A percentile compares a stretch with the other conserved stretches of the same genome.
These are phyloP conservation scores for Brachionichthys hirsutus DNA, from an alignment of 2,113 vertebrate species.

Conservation along the genomic window DNA sequence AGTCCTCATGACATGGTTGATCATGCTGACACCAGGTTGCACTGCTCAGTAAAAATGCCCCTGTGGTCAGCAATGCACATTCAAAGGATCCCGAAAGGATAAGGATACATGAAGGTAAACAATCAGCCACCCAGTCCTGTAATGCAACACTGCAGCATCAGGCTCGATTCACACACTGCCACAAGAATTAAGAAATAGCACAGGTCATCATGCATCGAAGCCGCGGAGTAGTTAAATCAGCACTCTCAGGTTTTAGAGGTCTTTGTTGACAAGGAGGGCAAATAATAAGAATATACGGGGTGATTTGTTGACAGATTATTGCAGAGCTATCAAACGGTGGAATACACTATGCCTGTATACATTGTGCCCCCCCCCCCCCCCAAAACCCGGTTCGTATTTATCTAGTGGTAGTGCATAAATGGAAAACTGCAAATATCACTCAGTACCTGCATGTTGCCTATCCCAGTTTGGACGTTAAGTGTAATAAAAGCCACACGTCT, in stretches of 20 bases:
- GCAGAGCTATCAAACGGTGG: slow-evolving; percentile 41
- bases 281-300: slow-evolving; percentile 28
- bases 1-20: slow-evolving; percentile 46
- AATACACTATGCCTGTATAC: slow-evolving; percentile 39
- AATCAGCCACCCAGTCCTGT: slow-evolving; percentile 33
- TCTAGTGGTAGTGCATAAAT: slow-evolving; percentile 58
- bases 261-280: slow-evolving; percentile 34
- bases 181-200: slow-evolving; percentile 33
- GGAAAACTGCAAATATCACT: slow-evolving; percentile 59
- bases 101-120: slow-evolving; percentile 42
- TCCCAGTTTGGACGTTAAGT: slow-evolving; percentile 70
- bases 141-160: slow-evolving; percentile 37
- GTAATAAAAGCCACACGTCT: slow-evolving; percentile 75
- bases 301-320: slow-evolving; percentile 42
- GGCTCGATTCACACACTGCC: slow-evolving; percentile 26
- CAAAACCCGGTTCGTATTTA: slow-evolving; percentile 58
- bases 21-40: slow-evolving; percentile 48
- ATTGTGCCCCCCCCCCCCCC: slow-evolving; percentile 21
- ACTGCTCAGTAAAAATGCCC: slow-evolving; percentile 58
- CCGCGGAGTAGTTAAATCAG: slow-evolving; percentile 39
- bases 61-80: slow-evolving; percentile 54
- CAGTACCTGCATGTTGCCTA: slow-evolving; percentile 41
- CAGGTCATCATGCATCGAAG: slow-evolving; percentile 35
- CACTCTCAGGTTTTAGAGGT: slow-evolving; percentile 43
- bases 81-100: slow-evolving; percentile 46